Conservation (phyloP, 2,888 invertebrate genomes). For the Diadromus collaris region DNA sequence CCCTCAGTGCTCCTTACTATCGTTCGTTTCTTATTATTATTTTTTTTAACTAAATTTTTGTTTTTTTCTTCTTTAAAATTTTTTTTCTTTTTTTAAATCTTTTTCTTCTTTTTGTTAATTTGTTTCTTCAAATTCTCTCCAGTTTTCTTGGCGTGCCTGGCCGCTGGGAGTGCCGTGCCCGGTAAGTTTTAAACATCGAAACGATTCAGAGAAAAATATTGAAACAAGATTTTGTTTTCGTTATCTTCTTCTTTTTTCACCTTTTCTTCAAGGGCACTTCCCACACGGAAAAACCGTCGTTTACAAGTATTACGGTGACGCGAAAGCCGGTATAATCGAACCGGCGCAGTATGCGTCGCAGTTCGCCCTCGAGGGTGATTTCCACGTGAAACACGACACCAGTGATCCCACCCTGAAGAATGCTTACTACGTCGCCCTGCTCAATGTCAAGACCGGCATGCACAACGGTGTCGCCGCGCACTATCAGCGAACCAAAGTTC, state of each 20-base stretch:
- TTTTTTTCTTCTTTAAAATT: neutral
- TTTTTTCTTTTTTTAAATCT: neutral
- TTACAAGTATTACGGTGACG: constrained; percentile 78
- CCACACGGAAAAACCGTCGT: constrained; percentile 81
- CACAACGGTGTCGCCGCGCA: constrained; percentile 72
- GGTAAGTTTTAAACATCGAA: constrained; percentile 61
- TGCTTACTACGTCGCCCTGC: constrained; percentile 71
- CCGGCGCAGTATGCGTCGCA: constrained; percentile 75
- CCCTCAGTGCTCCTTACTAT: neutral
- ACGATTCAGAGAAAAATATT: neutral
- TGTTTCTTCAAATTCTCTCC: constrained; percentile 51
- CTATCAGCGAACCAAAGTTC: constrained; percentile 48
- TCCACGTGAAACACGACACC: constrained; percentile 73
- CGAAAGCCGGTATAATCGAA: constrained; percentile 76
- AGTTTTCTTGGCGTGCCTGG: constrained; percentile 66
- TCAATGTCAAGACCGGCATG: constrained; percentile 74
- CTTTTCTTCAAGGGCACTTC: constrained; percentile 64
- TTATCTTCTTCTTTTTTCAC: too few relatives aligned
- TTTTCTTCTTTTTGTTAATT: neutral
- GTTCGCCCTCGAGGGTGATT: constrained; percentile 74
- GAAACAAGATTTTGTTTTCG: constrained; percentile 10
- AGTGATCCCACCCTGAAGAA: constrained; percentile 68
- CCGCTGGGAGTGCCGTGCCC: constrained; percentile 64
- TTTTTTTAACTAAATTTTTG: neutral
- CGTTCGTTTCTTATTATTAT: neutral